Evolutionary conservation across 2,888 invertebrate genomes (phyloP), one percentile per base, ranked within the genome.

Genomic region (Nymphalis urticae): DNA sequence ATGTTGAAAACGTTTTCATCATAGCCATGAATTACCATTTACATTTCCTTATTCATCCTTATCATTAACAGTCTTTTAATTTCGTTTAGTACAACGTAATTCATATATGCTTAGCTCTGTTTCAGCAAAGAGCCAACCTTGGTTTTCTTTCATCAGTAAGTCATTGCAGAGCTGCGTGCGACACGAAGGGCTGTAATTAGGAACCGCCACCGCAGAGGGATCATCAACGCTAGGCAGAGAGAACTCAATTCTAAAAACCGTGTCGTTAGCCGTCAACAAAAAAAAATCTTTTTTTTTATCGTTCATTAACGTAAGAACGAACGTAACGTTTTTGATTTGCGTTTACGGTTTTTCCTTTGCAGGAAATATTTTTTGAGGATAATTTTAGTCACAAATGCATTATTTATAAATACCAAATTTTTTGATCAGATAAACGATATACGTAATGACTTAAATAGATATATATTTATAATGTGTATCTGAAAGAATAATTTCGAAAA

Each of bases 161-260:
- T 62, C 66, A 56, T 62, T 62, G 62, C 66, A 66, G 53, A 42
- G 47, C 61, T 54, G 77, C 74, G 75, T 72, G 73, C 75, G 73
- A 75, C 54, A 77, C 73, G 77, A 75, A 80, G 80, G 80, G 75
- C 75, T 79, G 84, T 86, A 86, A 88, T 89, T 87, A 87, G 81
- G 75, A 76, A 69, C 32, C 54, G 79, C 73, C 75, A 77, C 83
- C 80, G 75, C 79, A 80, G 75, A 77, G 79, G 78, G 80, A 82
- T 85, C 84, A 83, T 87, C 84, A 85, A 79, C 77, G 79, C 76
- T 75, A 50, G 64, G 62, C 62, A 59, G 67, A 62, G 66, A 53
- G 70, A 70, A 70, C 68, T 70, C 70, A 61, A 70, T 72, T 68
- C 72, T 75, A 72, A 75, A 75, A 75, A 75, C 54, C 64, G 67